These are phyloP conservation scores for Apocrypta bakeri DNA, from an alignment of 1,140 invertebrate species.

Conservation along the genomic window DNA sequence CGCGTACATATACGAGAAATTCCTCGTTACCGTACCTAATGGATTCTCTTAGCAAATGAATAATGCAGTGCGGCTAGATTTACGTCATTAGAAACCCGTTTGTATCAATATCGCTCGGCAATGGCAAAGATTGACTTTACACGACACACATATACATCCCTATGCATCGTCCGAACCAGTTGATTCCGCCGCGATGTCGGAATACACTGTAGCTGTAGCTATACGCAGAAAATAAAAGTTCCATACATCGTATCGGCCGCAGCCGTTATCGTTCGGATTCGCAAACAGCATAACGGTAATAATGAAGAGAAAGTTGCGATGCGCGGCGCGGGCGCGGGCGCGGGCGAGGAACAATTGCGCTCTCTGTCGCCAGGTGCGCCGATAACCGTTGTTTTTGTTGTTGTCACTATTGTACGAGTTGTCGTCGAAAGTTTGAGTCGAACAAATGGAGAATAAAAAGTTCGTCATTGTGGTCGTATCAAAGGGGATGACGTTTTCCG, in stretches of 20 bases:
- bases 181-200: too few species aligned
- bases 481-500: too few species aligned
- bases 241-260: neutral
- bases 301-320: slow-evolving; percentile 23
- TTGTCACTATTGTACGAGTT: neutral
- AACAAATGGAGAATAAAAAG: neutral
- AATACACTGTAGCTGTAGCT: neutral
- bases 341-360: slow-evolving; percentile 17
- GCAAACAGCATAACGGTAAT: neutral
- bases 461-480: neutral
- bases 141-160: too few species aligned
- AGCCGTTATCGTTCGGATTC: slow-evolving; percentile 6
- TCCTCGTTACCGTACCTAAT: neutral
- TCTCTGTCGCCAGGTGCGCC: neutral
- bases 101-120: neutral
- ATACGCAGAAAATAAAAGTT: too few species aligned
- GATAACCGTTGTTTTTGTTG: slow-evolving; percentile 8
- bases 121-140: too few species aligned
- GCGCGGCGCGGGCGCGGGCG: neutral
- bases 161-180: too few species aligned
- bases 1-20: neutral
- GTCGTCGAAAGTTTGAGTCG: neutral
- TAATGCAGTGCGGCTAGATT: neutral
- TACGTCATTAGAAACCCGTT: neutral
- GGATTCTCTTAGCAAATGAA: neutral